Percentiles rank a stretch among this genome's conserved stretches.
phyloP scores from a whole-genome alignment of 2,888 invertebrate genomes.

The Zhuqinia jingwanae region DNA sequence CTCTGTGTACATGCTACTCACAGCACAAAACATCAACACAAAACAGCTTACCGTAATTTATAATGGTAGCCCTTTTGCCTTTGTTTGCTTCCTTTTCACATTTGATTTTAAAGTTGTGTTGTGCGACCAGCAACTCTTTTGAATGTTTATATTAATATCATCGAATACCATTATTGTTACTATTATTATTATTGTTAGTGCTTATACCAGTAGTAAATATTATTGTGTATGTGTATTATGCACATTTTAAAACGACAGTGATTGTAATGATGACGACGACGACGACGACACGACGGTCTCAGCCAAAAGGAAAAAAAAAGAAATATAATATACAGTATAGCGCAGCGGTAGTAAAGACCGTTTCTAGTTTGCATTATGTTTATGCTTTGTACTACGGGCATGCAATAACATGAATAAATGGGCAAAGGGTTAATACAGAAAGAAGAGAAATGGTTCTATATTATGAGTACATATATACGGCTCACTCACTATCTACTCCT shows the following conservation, averaged over 20 bases:
- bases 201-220: neutral
- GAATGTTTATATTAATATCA: neutral
- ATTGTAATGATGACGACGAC: neutral
- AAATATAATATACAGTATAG: neutral
- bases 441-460: neutral
- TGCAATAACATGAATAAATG: neutral
- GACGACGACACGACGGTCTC: neutral
- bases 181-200: slow-evolving; percentile 6
- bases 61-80: neutral
- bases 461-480: neutral
- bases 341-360: slow-evolving; percentile 40
- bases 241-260: slow-evolving; percentile 3
- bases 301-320: slow-evolving; percentile 14
- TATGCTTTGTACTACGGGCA: neutral
- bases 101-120: slow-evolving; percentile 21
- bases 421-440: neutral
- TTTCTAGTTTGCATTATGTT: neutral
- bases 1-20: neutral
- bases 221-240: too few species aligned
- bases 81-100: slow-evolving; percentile 44
- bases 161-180: slow-evolving; percentile 24
- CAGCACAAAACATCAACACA: too few species aligned
- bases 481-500: neutral
- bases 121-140: slow-evolving; percentile 49
- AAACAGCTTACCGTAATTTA: too few species aligned